These are phyloP conservation scores for Lepidurus arcticus DNA, from an alignment of 1,140 invertebrate species.

Conservation along the genomic window DNA sequence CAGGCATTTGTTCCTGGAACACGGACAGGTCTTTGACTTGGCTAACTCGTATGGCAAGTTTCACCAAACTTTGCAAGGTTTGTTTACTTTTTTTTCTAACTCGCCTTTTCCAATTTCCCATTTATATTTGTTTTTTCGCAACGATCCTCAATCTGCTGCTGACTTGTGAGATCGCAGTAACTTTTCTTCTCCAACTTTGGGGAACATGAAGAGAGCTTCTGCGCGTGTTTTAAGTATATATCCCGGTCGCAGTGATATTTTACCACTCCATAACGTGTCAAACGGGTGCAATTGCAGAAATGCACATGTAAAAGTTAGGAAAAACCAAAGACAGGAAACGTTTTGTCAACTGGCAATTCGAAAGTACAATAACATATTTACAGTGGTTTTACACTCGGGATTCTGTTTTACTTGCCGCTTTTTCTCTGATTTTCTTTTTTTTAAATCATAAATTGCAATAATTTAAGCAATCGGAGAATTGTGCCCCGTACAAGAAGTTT, in stretches of 20 bases:
- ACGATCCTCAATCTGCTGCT: background rate
- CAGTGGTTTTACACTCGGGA: background rate
- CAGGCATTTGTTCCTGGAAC: background rate
- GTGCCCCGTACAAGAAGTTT: slow-evolving; percentile 54
- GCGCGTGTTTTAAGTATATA: background rate
- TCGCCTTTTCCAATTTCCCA: background rate
- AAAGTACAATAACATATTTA: background rate
- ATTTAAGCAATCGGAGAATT: background rate
- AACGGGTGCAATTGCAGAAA: background rate
- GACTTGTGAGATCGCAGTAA: slow-evolving; percentile 21
- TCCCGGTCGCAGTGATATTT: background rate
- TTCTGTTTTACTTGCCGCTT: background rate
- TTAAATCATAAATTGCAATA: background rate
- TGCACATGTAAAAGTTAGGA: background rate
- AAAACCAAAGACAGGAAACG: background rate
- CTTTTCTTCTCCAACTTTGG: background rate
- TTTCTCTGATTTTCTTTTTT: background rate
- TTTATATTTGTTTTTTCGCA: background rate
- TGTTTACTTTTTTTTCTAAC: background rate
- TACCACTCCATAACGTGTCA: background rate
- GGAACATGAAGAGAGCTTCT: slow-evolving; percentile 10
- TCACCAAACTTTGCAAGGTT: background rate
- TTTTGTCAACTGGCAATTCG: slow-evolving; percentile 15
- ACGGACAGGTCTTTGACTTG: background rate
- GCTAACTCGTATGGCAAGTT: slow-evolving; percentile 13